Evolutionary conservation across 2,797 vertebrate genomes (phyloP).

Genomic region (Labeo calbasu): DNA sequence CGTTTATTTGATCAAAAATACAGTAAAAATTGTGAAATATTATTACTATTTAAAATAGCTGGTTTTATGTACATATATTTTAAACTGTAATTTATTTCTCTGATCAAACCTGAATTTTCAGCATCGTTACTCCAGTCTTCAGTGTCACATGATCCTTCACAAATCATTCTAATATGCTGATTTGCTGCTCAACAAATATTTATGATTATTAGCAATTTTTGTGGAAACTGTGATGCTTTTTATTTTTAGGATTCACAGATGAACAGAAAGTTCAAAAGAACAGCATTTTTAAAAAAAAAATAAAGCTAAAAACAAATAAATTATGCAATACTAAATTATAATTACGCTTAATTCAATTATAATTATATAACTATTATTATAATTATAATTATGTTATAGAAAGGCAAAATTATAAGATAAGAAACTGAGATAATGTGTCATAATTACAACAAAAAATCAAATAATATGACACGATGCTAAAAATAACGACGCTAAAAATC

Average conservation of each 20-base stretch:
- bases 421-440: too few species aligned
- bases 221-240: background rate
- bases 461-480: too few species aligned
- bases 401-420: too few species aligned
- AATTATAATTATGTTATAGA: too few species aligned
- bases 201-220: background rate
- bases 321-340: too few species aligned
- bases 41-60: background rate
- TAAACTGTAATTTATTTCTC: background rate
- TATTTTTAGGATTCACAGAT: too few species aligned
- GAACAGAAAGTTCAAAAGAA: background rate
- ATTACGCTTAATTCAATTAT: too few species aligned
- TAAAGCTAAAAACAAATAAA: too few species aligned
- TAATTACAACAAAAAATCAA: too few species aligned
- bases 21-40: background rate
- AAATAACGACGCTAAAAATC: too few species aligned
- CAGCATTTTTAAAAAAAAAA: background rate
- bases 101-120: background rate
- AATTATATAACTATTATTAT: too few species aligned
- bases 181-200: background rate
- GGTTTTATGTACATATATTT: background rate
- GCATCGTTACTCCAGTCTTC: background rate
- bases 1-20: background rate
- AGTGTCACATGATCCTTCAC: constrained; percentile 9
- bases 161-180: background rate